Evolutionary conservation across 1,140 invertebrate genomes (phyloP).

Genomic region (Apis laboriosa): DNA sequence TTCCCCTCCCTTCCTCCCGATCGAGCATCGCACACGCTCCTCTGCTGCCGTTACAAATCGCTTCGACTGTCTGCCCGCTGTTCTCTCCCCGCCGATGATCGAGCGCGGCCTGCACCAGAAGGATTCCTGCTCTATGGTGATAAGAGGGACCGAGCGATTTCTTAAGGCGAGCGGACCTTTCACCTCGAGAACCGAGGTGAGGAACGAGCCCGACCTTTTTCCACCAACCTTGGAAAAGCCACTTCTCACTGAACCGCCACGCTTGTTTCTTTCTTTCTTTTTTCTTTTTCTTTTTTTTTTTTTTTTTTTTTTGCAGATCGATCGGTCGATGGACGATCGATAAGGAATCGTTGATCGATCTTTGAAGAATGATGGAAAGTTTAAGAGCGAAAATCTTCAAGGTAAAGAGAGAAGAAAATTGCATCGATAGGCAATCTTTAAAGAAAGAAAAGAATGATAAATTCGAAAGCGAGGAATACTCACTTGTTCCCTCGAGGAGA

Average conservation of each 20-base stretch:
- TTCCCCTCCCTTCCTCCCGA: too few species aligned
- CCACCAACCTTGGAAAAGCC: slow-evolving; percentile 12
- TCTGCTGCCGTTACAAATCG: slow-evolving; percentile 61
- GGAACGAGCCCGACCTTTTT: slow-evolving; percentile 39
- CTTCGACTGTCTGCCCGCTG: slow-evolving; percentile 50
- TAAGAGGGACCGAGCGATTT: slow-evolving; percentile 64
- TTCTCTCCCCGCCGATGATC: slow-evolving; percentile 65
- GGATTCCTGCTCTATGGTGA: slow-evolving; percentile 68
- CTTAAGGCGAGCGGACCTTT: slow-evolving; percentile 59
- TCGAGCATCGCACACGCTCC: slow-evolving; percentile 38
- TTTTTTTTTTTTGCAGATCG: not conserved
- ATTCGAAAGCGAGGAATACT: not conserved
- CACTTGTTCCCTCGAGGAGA: not conserved
- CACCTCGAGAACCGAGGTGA: slow-evolving; percentile 48
- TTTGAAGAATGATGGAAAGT: too few species aligned
- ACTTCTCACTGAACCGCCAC: slow-evolving; percentile 33
- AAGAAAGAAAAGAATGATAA: too few species aligned
- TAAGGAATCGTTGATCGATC: too few species aligned
- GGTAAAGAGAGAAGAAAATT: too few species aligned
- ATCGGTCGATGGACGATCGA: too few species aligned
- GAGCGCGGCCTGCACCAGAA: slow-evolving; percentile 64
- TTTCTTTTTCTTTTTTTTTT: not conserved
- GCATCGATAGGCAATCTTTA: too few species aligned
- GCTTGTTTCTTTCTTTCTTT: not conserved
- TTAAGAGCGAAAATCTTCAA: too few species aligned